phyloP scores from a whole-genome alignment of 2,113 vertebrate species.

The Epinephelus fuscoguttatus region DNA sequence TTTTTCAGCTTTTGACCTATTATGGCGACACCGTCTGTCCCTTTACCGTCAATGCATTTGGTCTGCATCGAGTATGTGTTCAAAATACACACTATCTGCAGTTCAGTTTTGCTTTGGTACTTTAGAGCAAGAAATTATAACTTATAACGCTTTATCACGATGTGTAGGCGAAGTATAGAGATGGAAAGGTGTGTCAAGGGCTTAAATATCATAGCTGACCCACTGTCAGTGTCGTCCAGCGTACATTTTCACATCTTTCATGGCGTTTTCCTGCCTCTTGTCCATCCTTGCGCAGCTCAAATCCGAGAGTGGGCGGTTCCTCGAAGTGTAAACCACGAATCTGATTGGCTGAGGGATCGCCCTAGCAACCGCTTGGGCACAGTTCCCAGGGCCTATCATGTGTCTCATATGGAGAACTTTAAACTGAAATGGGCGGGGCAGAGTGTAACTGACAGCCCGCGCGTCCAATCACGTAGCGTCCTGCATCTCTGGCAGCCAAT shows the following conservation, averaged over 20 bases:
- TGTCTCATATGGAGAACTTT: slow-evolving; percentile 79
- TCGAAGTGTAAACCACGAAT: slow-evolving; percentile 27
- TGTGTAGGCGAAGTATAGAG: background rate
- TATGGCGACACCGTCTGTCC: slow-evolving; percentile 76
- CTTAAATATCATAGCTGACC: background rate
- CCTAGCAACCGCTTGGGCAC: slow-evolving; percentile 83
- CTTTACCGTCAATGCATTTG: slow-evolving; percentile 23
- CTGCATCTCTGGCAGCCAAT: slow-evolving; percentile 69
- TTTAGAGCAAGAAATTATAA: background rate
- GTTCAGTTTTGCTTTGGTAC: background rate
- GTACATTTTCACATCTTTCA: slow-evolving; percentile 14
- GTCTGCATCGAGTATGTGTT: slow-evolving; percentile 8
- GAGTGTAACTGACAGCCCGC: slow-evolving; percentile 27
- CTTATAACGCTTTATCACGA: background rate
- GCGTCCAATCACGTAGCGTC: slow-evolving; percentile 22
- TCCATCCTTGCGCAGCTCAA: slow-evolving; percentile 42
- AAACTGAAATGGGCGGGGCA: slow-evolving; percentile 66
- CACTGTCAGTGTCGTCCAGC: background rate
- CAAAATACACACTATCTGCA: background rate
- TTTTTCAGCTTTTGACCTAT: slow-evolving; percentile 41
- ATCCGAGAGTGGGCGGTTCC: slow-evolving; percentile 46
- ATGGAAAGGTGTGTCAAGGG: background rate
- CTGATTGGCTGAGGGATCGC: slow-evolving; percentile 78
- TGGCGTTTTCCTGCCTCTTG: slow-evolving; percentile 53
- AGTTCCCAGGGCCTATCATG: slow-evolving; percentile 71